phyloP scores from a whole-genome alignment of 1,140 invertebrate species.

The Acromyrmex charruanus region DNA sequence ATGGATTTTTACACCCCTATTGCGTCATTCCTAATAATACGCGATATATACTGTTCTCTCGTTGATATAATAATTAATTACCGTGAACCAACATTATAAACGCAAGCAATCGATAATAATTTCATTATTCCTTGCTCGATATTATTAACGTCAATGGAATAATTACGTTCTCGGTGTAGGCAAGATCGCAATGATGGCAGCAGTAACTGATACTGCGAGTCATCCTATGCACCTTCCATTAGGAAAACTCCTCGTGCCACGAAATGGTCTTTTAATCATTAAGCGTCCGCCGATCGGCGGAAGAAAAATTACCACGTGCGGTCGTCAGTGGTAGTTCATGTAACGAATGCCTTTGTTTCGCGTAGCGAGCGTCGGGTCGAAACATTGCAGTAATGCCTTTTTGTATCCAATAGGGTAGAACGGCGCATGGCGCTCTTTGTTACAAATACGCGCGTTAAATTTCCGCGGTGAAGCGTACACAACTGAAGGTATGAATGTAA shows the following conservation, averaged over 20 bases:
- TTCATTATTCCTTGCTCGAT: constrained; percentile 36
- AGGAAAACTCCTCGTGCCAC: constrained; percentile 18
- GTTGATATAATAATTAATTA: constrained; percentile 46
- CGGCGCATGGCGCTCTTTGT: background rate
- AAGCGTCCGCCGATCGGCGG: constrained; percentile 15
- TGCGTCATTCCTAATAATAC: background rate
- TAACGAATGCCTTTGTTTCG: constrained; percentile 48
- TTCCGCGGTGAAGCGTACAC: background rate
- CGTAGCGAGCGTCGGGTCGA: background rate
- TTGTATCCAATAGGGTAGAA: background rate
- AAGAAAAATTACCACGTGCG: constrained; percentile 50
- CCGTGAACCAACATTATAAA: background rate
- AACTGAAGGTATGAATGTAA: background rate
- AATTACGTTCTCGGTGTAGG: constrained; percentile 6
- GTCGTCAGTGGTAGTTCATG: background rate
- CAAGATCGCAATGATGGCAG: background rate
- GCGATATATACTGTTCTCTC: background rate
- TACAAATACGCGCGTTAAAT: constrained; percentile 23
- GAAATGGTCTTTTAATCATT: constrained; percentile 50
- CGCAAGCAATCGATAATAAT: constrained; percentile 22
- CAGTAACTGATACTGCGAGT: background rate
- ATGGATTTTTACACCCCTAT: background rate
- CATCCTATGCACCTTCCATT: background rate
- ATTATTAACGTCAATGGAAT: constrained; percentile 19
- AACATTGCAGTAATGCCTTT: background rate